Evolutionary conservation across 2,888 invertebrate species (phyloP), one percentile per base, ranked within the genome.

Genomic region (Brachylomia viminalis): DNA sequence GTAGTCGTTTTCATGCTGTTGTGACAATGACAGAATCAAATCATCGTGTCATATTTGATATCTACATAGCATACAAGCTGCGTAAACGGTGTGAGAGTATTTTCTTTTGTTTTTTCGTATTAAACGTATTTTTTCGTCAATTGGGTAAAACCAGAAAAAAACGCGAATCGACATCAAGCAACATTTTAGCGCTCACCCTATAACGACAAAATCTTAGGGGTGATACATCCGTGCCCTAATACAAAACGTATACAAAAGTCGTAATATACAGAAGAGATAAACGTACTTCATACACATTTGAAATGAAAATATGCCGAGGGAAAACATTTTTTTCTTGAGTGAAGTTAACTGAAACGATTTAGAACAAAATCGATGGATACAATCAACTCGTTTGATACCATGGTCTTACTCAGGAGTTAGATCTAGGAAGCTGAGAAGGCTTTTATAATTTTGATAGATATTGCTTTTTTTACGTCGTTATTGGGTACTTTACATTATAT

Each of bases 161-260:
- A 5, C 15, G 30, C n/a, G 23, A 61, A 38, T 64, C 20, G 4
- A 4, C 47, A 13, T 2, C 20, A n/a, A n/a, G 72, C 42, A 73
- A 62, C 90, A 90, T 88, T 83, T 90, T 91, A 90, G 80, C 75
- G 72, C 77, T 58, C 84, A 42, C 52, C 78, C 80, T 74, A 83
- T 87, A 89, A 82, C 86, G 83, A 82, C 65, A 77, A 84, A 88
- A 82, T 76, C 80, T 66, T 81, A 88, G 85, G 87, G 88, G 79
- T 88, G 87, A 68, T 79, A 83, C 85, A 75, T 82, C 69, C 62
- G 72, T 61, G 73, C 77, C 77, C 77, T 83, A 86, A 84, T 79
- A 83, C 79, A 79, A 72, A 54, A 72, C 54, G 82, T 73, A 74
- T 49, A 76, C 68, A 72, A 87, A 72, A 79, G 64, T 66, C 72